phyloP scores from a whole-genome alignment of 1,140 invertebrate genomes.

The Neodiprion fabricii region DNA sequence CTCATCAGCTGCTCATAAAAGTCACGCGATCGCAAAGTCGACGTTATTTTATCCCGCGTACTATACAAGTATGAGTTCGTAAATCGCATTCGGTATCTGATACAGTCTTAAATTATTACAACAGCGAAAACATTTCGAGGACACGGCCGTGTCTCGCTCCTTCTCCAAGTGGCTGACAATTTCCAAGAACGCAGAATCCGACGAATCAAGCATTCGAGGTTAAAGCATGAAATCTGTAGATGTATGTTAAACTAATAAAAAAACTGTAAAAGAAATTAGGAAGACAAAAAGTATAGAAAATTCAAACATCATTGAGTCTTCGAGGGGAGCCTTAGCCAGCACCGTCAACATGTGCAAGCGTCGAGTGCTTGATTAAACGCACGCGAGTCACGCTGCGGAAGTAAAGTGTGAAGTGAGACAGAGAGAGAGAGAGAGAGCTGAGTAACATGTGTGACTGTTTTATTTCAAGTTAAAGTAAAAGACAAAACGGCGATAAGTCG shows the following conservation, averaged over 20 bases:
- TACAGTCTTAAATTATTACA: not conserved
- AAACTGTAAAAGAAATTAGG: too few species aligned
- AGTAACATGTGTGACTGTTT: constrained; percentile 19
- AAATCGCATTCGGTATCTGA: not conserved
- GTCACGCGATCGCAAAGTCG: not conserved
- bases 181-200: too few species aligned
- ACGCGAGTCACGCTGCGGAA: not conserved
- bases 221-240: not conserved
- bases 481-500: not conserved
- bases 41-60: not conserved
- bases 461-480: too few species aligned
- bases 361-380: not conserved
- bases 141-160: too few species aligned
- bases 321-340: constrained; percentile 56
- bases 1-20: not conserved
- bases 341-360: constrained; percentile 21
- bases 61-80: not conserved
- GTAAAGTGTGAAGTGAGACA: constrained; percentile 10
- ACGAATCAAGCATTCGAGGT: too few species aligned
- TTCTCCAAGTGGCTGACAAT: too few species aligned
- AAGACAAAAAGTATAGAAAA: too few species aligned
- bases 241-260: not conserved
- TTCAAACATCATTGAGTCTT: not conserved
- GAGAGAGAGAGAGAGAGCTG: constrained; percentile 5
- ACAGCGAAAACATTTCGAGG: too few species aligned